Evolutionary conservation across 1,140 invertebrate genomes (phyloP).

Genomic region (Papilio polyxenes): DNA sequence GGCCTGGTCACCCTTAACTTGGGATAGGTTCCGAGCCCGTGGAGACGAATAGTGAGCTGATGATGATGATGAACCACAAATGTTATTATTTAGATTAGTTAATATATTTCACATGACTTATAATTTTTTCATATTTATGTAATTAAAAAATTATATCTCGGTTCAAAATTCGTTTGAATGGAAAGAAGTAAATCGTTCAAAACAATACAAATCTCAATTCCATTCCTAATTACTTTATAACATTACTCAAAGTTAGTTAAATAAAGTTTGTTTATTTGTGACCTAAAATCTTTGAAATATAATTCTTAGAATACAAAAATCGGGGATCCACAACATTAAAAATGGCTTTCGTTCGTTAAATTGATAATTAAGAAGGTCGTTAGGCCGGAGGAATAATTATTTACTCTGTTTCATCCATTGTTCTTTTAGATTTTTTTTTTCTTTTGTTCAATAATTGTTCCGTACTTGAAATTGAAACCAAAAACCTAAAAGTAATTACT

Average conservation of each 20-base stretch:
- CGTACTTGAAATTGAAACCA: conserved; percentile 27
- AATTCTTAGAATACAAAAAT: conserved; percentile 28
- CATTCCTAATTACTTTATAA: neutral
- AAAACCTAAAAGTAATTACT: neutral
- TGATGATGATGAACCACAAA: too few species aligned
- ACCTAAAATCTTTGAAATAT: conserved; percentile 6
- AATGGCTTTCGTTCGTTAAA: conserved; percentile 22
- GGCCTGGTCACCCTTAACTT: too few species aligned
- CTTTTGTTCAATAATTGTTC: conserved; percentile 13
- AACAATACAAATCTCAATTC: too few species aligned
- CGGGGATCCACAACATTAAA: conserved; percentile 15
- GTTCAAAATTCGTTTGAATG: too few species aligned
- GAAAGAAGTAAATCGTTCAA: too few species aligned
- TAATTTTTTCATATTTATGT: too few species aligned
- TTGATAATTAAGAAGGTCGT: conserved; percentile 33
- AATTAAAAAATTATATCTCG: too few species aligned
- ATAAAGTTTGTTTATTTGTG: neutral
- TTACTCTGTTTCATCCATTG: conserved; percentile 24
- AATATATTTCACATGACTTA: too few species aligned
- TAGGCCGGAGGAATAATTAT: conserved; percentile 32
- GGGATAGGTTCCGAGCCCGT: too few species aligned
- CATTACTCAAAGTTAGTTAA: neutral
- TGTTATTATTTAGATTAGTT: too few species aligned
- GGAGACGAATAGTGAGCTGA: too few species aligned
- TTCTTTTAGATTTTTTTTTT: conserved; percentile 1